Conservation (phyloP, 2,888 invertebrate species). For the Melanotus villosus region DNA sequence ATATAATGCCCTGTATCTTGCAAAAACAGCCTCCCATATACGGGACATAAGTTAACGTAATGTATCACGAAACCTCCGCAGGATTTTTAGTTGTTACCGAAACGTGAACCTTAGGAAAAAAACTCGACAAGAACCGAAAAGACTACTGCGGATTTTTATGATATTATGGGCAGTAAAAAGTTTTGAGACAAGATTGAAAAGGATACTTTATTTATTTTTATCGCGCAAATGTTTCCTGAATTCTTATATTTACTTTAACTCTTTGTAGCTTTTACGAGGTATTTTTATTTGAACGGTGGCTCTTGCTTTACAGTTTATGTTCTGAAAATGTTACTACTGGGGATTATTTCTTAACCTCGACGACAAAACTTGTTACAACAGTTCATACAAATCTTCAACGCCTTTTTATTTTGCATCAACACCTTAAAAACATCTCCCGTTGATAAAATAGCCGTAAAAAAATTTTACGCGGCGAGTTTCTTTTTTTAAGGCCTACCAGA, state of each 20-base stretch:
- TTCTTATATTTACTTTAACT: constrained; percentile 25
- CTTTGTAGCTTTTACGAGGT: constrained; percentile 16
- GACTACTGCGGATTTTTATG: constrained; percentile 32
- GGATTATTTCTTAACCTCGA: neutral
- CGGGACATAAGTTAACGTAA: constrained; percentile 29
- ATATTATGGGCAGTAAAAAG: constrained; percentile 46
- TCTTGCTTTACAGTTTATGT: neutral
- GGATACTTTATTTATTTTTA: constrained; percentile 45
- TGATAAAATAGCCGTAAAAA: too few relatives aligned
- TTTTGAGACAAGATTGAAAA: constrained; percentile 50
- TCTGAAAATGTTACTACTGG: neutral
- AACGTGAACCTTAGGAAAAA: constrained; percentile 34
- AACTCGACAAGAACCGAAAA: constrained; percentile 19
- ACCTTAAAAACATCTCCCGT: too few relatives aligned
- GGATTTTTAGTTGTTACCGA: constrained; percentile 24
- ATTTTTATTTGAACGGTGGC: constrained; percentile 6
- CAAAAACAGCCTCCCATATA: constrained; percentile 32
- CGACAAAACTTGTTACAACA: too few relatives aligned
- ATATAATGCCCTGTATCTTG: constrained; percentile 35
- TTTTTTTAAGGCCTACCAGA: too few relatives aligned
- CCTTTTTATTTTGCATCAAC: too few relatives aligned
- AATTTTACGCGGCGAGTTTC: too few relatives aligned
- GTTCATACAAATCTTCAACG: too few relatives aligned
- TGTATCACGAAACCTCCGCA: constrained; percentile 33
- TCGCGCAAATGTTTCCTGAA: constrained; percentile 32